Evolutionary conservation across 2,797 vertebrate genomes (phyloP).

Genomic region (Alcedo atthis): DNA sequence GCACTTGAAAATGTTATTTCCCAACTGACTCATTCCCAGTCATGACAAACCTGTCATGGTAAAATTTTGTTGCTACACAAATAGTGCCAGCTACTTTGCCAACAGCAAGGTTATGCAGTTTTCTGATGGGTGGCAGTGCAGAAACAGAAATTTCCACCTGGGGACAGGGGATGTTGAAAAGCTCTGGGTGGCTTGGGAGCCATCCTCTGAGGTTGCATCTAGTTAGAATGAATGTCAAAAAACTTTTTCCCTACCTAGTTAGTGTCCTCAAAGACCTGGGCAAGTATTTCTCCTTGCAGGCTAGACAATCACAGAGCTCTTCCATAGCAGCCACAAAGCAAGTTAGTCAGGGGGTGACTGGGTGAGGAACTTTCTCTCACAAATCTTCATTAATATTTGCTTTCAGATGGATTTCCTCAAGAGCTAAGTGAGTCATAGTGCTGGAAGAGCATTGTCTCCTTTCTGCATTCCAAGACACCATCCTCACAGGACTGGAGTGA

Average conservation of each 20-base stretch:
- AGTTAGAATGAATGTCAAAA: neutral
- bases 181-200: neutral
- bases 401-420: neutral
- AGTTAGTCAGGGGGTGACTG: neutral
- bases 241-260: neutral
- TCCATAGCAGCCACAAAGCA: neutral
- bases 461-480: neutral
- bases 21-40: neutral
- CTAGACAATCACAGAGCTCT: neutral
- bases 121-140: neutral
- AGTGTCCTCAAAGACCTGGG: neutral
- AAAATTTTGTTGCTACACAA: neutral
- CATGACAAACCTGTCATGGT: neutral
- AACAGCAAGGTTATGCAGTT: neutral
- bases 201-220: neutral
- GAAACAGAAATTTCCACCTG: neutral
- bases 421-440: neutral
- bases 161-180: neutral
- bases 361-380: neutral
- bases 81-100: neutral
- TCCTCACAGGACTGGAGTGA: neutral
- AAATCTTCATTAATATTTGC: neutral
- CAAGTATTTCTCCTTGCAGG: neutral
- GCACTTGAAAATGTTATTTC: neutral
- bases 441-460: neutral